Evolutionary conservation across 1,140 invertebrate genomes (phyloP).

Genomic region (Aleiodes sp.): DNA sequence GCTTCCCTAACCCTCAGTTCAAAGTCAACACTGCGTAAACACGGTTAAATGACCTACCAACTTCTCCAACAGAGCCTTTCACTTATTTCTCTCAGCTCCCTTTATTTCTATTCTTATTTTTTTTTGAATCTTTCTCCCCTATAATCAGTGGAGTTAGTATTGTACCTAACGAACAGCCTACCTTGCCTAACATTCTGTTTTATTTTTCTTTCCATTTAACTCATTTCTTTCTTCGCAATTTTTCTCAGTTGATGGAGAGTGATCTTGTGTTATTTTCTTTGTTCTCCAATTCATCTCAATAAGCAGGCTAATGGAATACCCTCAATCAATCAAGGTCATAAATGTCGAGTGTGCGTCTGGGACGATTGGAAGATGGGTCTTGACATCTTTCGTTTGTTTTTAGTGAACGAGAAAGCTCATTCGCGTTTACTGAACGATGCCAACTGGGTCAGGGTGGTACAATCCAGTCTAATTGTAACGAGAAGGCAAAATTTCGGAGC

Average conservation of each 20-base stretch:
- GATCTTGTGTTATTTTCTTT: too few relatives aligned
- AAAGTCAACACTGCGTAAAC: slow-evolving; percentile 35
- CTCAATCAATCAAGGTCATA: slow-evolving; percentile 9
- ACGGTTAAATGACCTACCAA: slow-evolving; percentile 17
- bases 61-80: not conserved
- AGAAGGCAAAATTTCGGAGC: slow-evolving; percentile 11
- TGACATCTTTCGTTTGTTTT: slow-evolving; percentile 23
- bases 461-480: slow-evolving; percentile 28
- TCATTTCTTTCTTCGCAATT: not conserved
- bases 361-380: slow-evolving; percentile 12
- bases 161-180: too few relatives aligned
- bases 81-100: not conserved
- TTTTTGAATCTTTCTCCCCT: not conserved
- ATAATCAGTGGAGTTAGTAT: not conserved
- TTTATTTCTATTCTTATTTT: not conserved
- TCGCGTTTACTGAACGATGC: slow-evolving; percentile 30
- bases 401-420: slow-evolving; percentile 29
- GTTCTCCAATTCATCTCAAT: not conserved
- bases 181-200: too few relatives aligned
- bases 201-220: not conserved
- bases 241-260: not conserved
- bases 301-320: not conserved
- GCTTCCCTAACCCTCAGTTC: slow-evolving; percentile 36
- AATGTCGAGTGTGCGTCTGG: slow-evolving; percentile 5
- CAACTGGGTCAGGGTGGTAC: slow-evolving; percentile 43